Base-by-base conservation (phyloP, 2,888 invertebrate species). In the Caenorhabditis macrosperma region DNA sequence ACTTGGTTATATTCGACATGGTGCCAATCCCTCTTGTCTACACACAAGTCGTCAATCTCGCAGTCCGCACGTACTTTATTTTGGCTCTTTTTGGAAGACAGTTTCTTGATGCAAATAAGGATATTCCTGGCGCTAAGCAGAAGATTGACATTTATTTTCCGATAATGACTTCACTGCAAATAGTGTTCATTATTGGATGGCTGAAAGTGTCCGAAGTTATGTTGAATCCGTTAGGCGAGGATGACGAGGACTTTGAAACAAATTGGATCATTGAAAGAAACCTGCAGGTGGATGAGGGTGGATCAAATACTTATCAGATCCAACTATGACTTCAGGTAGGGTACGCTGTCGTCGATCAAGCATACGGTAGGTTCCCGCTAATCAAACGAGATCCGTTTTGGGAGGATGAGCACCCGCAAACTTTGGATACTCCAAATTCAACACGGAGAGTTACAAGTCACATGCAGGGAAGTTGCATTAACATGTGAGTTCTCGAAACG, bases 231-330 rank as follows among this genome's bases (percentile, higher is more conserved):
- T 76, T 88, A 9, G 87, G 87, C 17, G 85, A 86, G 28, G 87
- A 88, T 48, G 86, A 88, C 61, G 88, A 88, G 55, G 88, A 88
- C 76, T 87, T 88, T 68, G 88, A 88, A 33, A 82, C 82, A 12
- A 89, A 88, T 69, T 88, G 86, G 84, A 86, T 88, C n/a, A 81
- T 88, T 33, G 88, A 88, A 54, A 67, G 88, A 66, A 88, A 88
- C 71, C 71, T 87, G 1, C 82, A 87, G 78, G 87, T 88, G 2
- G 81, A 3, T 10, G 50, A 22, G 17, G 33, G 17, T 17, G 2
- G 15, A 17, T 33, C 24, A 1, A 30, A 3, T 12, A 38, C 12
- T 12, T 38, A 38, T 38, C 3, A 12, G 15, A 44, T n/a, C 20
- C 3, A 5, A 7, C 33, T 33, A 33, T 9, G 9, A n/a, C n/a